A percentile compares a stretch with the other conserved stretches of the same genome.
Evolutionary conservation across 2,888 invertebrate genomes (phyloP).

Genomic region (Drosophila yooni): DNA sequence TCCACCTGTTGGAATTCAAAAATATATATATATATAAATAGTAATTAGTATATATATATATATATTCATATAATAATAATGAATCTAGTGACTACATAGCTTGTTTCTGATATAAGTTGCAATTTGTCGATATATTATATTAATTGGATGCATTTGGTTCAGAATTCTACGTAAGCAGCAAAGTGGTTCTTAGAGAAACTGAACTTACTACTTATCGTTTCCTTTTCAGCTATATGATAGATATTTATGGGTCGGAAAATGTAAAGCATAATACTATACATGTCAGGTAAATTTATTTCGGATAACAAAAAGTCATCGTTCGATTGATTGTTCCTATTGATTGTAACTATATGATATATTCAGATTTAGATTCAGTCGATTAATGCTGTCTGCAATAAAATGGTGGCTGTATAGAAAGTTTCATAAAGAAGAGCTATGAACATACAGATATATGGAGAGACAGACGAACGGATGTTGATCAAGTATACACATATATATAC

Average conservation of each 20-base stretch:
- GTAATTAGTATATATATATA: too few relatives aligned
- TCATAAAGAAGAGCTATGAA: too few relatives aligned
- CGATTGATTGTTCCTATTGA: not conserved
- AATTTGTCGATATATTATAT: too few relatives aligned
- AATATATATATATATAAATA: too few relatives aligned
- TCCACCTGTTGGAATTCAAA: not conserved
- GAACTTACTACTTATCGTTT: not conserved
- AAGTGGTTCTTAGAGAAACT: not conserved
- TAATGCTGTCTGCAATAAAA: not conserved
- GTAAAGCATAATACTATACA: not conserved
- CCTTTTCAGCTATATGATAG: not conserved
- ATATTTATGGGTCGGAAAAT: not conserved
- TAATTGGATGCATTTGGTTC: not conserved
- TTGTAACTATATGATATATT: not conserved
- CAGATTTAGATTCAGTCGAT: not conserved
- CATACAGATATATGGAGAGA: not conserved
- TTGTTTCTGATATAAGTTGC: too few relatives aligned
- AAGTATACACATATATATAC: not conserved
- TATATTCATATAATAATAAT: not conserved
- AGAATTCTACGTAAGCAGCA: not conserved
- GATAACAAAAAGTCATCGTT: not conserved
- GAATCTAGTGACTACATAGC: not conserved
- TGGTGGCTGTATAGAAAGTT: not conserved
- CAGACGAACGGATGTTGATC: not conserved
- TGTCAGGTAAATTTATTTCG: too few relatives aligned